Evolutionary conservation across 2,888 invertebrate genomes (phyloP).

Genomic region (Cantharis rufa): DNA sequence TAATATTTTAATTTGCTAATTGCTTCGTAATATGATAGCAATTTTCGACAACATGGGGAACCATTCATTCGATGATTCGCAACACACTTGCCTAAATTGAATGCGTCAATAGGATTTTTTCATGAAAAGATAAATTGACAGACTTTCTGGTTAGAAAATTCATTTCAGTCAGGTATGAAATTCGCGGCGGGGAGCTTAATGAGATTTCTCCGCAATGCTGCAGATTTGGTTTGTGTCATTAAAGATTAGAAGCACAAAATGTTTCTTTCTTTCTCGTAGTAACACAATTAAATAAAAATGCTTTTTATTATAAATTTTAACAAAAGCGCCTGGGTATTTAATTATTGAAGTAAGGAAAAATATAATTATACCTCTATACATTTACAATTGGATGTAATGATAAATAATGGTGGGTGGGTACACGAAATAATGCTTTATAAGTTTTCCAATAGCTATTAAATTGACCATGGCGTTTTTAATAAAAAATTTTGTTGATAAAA

Average conservation of each 20-base stretch:
- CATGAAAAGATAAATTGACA: conserved; percentile 47
- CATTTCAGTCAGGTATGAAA: conserved; percentile 44
- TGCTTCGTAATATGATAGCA: background rate
- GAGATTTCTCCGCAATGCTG: conserved; percentile 41
- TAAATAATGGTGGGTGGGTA: background rate
- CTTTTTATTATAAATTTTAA: background rate
- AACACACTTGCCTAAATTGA: conserved; percentile 47
- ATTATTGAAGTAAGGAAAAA: background rate
- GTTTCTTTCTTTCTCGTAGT: conserved; percentile 12
- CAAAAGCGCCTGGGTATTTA: background rate
- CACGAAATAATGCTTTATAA: no score
- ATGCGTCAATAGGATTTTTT: conserved; percentile 50
- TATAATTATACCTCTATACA: background rate
- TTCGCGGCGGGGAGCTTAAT: conserved; percentile 41
- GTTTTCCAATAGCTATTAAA: no score
- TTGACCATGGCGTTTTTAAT: no score
- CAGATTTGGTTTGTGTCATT: conserved; percentile 40
- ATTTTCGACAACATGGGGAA: conserved; percentile 10
- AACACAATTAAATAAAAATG: background rate
- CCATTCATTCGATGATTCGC: conserved; percentile 18
- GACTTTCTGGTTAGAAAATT: conserved; percentile 38
- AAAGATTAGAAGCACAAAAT: conserved; percentile 37
- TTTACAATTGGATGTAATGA: background rate
- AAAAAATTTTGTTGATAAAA: background rate
- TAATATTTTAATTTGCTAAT: background rate